These are phyloP conservation scores for Philereme vetulata DNA, from an alignment of 2,888 invertebrate species.

Conservation along the genomic window DNA sequence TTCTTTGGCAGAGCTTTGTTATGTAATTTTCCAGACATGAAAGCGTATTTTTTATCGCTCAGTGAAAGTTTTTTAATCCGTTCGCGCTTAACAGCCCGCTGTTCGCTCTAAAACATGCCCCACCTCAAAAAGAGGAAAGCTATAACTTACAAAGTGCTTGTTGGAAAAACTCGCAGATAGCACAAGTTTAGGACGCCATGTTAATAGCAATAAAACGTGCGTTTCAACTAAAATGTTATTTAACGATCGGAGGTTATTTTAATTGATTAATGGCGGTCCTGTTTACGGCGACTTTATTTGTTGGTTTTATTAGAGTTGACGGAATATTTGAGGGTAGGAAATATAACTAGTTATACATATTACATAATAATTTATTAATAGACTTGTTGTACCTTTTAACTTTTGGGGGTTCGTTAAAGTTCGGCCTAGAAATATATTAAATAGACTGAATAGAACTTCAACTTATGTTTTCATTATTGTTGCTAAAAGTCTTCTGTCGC, in stretches of 20 bases:
- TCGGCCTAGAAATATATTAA: too few species aligned
- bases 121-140: slow-evolving; percentile 18
- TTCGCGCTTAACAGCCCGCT: slow-evolving; percentile 1
- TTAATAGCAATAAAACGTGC: slow-evolving; percentile 21
- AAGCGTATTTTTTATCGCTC: too few species aligned
- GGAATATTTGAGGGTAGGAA: too few species aligned
- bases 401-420: too few species aligned
- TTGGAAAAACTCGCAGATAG: slow-evolving; percentile 25
- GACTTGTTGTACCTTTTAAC: too few species aligned
- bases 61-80: not conserved
- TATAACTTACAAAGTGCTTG: slow-evolving; percentile 21
- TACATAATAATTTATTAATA: too few species aligned
- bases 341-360: too few species aligned
- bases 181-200: slow-evolving; percentile 12
- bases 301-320: slow-evolving; percentile 7
- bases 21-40: too few species aligned
- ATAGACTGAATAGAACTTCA: too few species aligned
- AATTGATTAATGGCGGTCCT: slow-evolving; percentile 26
- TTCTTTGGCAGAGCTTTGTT: too few species aligned
- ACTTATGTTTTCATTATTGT: too few species aligned
- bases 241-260: slow-evolving; percentile 17
- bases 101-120: slow-evolving; percentile 4
- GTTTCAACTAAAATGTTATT: slow-evolving; percentile 13
- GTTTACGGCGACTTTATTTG: slow-evolving; percentile 19
- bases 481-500: too few species aligned